Percentiles rank a stretch among this genome's conserved stretches.
phyloP scores from a whole-genome alignment of 2,797 vertebrate species.

The Tamandua tetradactyla region DNA sequence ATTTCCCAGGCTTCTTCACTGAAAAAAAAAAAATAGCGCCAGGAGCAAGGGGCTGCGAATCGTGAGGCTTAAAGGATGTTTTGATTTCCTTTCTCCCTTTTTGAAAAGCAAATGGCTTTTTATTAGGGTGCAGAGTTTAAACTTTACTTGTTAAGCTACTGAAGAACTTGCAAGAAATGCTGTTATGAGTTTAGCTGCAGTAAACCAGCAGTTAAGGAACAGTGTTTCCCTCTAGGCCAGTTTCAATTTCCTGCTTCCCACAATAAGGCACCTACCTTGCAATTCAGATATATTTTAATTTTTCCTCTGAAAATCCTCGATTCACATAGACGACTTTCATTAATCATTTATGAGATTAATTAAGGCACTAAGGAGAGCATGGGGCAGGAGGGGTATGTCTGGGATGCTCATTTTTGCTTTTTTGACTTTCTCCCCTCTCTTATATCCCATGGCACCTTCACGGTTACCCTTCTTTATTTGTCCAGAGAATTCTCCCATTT shows the following conservation, averaged over 20 bases:
- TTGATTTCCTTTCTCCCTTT: background rate
- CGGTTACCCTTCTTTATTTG: background rate
- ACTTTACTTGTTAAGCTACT: background rate
- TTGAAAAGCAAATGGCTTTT: conserved; percentile 23
- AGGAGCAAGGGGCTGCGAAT: conserved; percentile 32
- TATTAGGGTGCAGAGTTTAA: background rate
- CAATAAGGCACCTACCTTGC: background rate
- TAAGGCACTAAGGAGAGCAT: background rate
- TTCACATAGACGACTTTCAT: background rate
- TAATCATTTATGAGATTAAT: too few relatives aligned
- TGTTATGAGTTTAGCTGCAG: background rate
- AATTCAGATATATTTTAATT: background rate
- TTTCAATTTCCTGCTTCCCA: background rate
- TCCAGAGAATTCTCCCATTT: background rate
- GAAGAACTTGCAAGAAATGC: background rate
- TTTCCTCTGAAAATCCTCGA: background rate
- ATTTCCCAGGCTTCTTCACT: conserved; percentile 81
- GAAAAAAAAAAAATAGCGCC: conserved; percentile 68
- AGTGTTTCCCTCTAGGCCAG: background rate
- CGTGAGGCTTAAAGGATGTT: background rate
- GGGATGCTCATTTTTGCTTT: background rate
- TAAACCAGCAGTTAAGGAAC: background rate
- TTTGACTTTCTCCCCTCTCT: background rate
- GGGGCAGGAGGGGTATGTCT: fast-evolving
- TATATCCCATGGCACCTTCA: background rate